Conservation (phyloP, 1,140 invertebrate genomes). For the Drosophila lowei region DNA sequence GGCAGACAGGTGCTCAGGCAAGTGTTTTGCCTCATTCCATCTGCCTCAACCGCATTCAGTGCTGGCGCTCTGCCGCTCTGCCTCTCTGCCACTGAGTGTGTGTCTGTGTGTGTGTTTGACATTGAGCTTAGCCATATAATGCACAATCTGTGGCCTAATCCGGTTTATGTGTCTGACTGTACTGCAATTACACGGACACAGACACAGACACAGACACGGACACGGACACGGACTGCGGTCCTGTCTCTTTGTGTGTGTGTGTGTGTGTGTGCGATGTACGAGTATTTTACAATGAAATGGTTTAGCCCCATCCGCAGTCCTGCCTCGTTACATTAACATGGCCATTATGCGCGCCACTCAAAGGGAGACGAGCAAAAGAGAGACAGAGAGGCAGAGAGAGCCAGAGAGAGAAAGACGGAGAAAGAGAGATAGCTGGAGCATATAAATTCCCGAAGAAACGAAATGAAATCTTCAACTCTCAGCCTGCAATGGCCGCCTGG, state of each 20-base stretch:
- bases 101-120: slow-evolving; percentile 23
- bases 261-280: background rate
- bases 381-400: background rate
- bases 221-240: slow-evolving; percentile 5
- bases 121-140: slow-evolving; percentile 36
- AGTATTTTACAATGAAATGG: slow-evolving; percentile 49
- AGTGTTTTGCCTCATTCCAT: background rate
- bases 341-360: slow-evolving; percentile 54
- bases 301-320: background rate
- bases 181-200: slow-evolving; percentile 59
- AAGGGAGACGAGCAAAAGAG: background rate
- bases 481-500: slow-evolving; percentile 70
- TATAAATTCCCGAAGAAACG: slow-evolving; percentile 58
- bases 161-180: slow-evolving; percentile 58
- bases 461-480: slow-evolving; percentile 64
- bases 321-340: slow-evolving; percentile 59
- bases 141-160: slow-evolving; percentile 60
- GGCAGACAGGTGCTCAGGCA: slow-evolving; percentile 21
- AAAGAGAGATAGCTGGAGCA: slow-evolving; percentile 32
- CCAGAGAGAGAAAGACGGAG: background rate
- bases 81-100: background rate
- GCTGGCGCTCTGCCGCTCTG: background rate
- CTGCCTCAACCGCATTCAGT: slow-evolving; percentile 2
- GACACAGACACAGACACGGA: slow-evolving; percentile 16
- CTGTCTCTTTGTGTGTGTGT: background rate